phyloP scores from a whole-genome alignment of 1,140 invertebrate species.

The Chionoecetes opilio region DNA sequence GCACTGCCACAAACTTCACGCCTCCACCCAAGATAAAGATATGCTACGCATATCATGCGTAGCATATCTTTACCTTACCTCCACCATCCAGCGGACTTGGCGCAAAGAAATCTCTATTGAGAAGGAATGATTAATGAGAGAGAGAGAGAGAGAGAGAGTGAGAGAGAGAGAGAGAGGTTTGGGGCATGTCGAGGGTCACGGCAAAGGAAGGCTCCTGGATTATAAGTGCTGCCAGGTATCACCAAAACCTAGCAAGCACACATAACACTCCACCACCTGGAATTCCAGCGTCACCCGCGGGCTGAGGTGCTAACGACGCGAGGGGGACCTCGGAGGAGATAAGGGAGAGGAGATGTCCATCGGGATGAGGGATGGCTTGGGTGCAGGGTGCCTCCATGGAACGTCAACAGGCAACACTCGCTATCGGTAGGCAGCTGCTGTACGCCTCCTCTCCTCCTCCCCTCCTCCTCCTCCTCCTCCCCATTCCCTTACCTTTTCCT shows the following conservation, averaged over 20 bases:
- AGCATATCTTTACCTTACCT: too few species aligned
- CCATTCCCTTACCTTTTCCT: neutral
- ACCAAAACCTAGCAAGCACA: neutral
- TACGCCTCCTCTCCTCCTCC: neutral
- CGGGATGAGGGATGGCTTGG: neutral
- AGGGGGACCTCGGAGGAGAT: neutral
- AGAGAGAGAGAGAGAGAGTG: too few species aligned
- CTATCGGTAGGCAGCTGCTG: slow-evolving; percentile 11
- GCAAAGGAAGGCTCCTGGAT: neutral
- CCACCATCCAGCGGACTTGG: too few species aligned
- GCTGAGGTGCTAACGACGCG: neutral
- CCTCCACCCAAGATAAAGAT: too few species aligned
- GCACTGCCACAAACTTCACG: neutral
- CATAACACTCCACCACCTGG: neutral
- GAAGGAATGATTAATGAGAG: too few species aligned
- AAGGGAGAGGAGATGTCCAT: neutral
- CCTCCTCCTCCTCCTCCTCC: neutral
- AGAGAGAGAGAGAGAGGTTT: neutral
- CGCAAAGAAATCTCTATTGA: too few species aligned
- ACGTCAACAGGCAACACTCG: neutral
- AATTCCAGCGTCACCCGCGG: neutral
- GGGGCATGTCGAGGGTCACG: neutral
- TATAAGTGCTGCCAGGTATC: neutral
- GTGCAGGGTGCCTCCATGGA: neutral
- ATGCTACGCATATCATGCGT: too few species aligned